Base-by-base conservation (phyloP, 2,888 invertebrate genomes). In the Aleiodes leptofemur region DNA sequence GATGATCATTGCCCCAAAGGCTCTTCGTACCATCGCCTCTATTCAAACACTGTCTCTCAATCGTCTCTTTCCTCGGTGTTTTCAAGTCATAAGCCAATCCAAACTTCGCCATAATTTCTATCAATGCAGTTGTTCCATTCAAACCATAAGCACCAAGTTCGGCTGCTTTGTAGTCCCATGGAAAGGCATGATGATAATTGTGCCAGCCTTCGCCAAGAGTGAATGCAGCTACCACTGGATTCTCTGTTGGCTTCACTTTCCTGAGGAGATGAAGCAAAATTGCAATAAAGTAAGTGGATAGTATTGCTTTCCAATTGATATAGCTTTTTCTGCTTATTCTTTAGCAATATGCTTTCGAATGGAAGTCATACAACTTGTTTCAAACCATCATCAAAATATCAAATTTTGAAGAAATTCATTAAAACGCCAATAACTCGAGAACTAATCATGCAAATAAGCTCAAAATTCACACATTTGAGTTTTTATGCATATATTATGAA, bases 141-240 rank as follows among this genome's bases (percentile, higher is more conserved):
- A 86, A 82, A 16, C 83, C 80, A 77, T 84, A 87, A 57, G 78
- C 79, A 9, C 87, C 87, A 29, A 87, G 80, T 74, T 89, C 87
- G 8, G 87, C 80, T 11, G 86, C 86, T 78, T 87, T 87, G 81
- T 89, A 88, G 81, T 88, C 90, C 90, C 91, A 91, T 5, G 93
- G 93, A 86, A 93, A 93, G 11, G 91, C 90, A 83, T 93, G 93
- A 84, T 93, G 93, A 86, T 93, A 93, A 88, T 93, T 93, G 87
- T 93, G 93, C 91, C 92, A 93, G 31, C 93, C 93, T 84, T 92
- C 91, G 3, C 91, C 91, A 43, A 89, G 83, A 1, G 92, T 88
- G 76, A 91, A 86, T 56, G 91, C 85, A 1, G 91, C 87, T 7
- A 92, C 92, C 4, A 85, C 79, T 23, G 87, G 82, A 83, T 91